A percentile compares a stretch with the other conserved stretches of the same genome.
Evolutionary conservation across 1,140 invertebrate species (phyloP).

Genomic region (Asbolus verrucosus): DNA sequence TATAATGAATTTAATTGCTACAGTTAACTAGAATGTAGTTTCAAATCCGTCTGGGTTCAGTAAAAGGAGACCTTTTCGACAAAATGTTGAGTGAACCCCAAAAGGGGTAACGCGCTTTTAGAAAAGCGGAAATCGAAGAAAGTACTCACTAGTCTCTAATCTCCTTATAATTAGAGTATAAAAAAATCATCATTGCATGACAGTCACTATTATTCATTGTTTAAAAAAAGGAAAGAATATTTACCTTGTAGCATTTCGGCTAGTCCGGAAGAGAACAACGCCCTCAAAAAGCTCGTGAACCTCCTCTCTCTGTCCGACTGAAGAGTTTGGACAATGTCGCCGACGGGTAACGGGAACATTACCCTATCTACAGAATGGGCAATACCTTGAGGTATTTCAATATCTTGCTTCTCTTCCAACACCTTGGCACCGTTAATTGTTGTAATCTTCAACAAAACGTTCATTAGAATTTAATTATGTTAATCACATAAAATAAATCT

Average conservation of each 20-base stretch:
- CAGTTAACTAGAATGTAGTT: no score
- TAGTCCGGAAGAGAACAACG: slow-evolving; percentile 79
- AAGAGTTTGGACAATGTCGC: slow-evolving; percentile 83
- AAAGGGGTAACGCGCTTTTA: no score
- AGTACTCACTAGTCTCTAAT: not conserved
- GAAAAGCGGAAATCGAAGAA: no score
- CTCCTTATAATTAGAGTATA: slow-evolving; percentile 32
- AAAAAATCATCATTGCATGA: slow-evolving; percentile 12
- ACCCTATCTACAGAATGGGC: slow-evolving; percentile 89
- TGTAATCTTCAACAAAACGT: slow-evolving; percentile 70
- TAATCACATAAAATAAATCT: no score
- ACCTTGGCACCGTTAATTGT: slow-evolving; percentile 87
- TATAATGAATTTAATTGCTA: no score
- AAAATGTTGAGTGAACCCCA: not conserved
- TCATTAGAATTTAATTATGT: slow-evolving; percentile 15
- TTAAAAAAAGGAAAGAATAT: slow-evolving; percentile 5
- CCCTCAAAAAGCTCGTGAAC: slow-evolving; percentile 83
- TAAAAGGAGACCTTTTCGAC: slow-evolving; percentile 4
- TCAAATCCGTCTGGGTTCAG: no score
- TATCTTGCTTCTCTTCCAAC: slow-evolving; percentile 82
- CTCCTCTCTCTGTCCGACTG: slow-evolving; percentile 83
- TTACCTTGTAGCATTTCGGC: slow-evolving; percentile 79
- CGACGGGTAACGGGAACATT: slow-evolving; percentile 88
- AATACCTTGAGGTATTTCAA: slow-evolving; percentile 84
- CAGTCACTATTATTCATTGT: slow-evolving; percentile 15